phyloP scores from a whole-genome alignment of 2,113 vertebrate genomes.

The Gorilla gorilla region DNA sequence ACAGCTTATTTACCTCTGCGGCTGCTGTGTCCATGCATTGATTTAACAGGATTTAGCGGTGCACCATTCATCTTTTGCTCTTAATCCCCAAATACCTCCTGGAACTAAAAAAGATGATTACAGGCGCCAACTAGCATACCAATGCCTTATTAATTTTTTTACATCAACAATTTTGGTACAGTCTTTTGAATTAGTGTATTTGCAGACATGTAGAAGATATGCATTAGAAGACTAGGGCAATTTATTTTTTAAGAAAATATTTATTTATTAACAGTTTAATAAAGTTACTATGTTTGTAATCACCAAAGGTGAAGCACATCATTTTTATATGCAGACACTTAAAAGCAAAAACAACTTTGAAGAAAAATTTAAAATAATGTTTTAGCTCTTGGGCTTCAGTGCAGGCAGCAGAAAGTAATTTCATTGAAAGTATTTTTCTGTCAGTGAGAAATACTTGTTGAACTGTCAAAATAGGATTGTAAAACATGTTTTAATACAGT shows the following conservation, averaged over 20 bases:
- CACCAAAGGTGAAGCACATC: constrained; percentile 36
- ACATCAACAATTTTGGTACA: constrained; percentile 58
- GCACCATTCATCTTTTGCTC: constrained; percentile 68
- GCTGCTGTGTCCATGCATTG: constrained; percentile 65
- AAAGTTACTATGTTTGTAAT: constrained; percentile 69
- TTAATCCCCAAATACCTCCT: constrained; percentile 69
- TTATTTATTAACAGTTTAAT: constrained; percentile 76
- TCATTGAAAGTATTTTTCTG: constrained; percentile 59
- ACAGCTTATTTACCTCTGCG: constrained; percentile 69
- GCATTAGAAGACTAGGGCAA: constrained; percentile 41
- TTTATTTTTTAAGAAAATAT: constrained; percentile 65
- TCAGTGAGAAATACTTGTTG: constrained; percentile 45
- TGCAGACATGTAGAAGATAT: constrained; percentile 45
- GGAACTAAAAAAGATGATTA: constrained; percentile 73
- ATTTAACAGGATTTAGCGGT: constrained; percentile 60
- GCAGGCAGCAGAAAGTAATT: constrained; percentile 52
- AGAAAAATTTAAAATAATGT: constrained; percentile 68
- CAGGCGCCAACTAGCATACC: constrained; percentile 42
- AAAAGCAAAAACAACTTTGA: constrained; percentile 32
- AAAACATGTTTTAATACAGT: constrained; percentile 1
- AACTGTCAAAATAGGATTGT: constrained; percentile 28
- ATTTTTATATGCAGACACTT: constrained; percentile 46
- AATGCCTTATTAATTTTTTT: constrained; percentile 72
- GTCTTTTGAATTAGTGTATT: constrained; percentile 67
- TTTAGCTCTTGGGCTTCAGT: constrained; percentile 55